phyloP scores from a whole-genome alignment of 2,113 vertebrate genomes.

The Malurus elegans region DNA sequence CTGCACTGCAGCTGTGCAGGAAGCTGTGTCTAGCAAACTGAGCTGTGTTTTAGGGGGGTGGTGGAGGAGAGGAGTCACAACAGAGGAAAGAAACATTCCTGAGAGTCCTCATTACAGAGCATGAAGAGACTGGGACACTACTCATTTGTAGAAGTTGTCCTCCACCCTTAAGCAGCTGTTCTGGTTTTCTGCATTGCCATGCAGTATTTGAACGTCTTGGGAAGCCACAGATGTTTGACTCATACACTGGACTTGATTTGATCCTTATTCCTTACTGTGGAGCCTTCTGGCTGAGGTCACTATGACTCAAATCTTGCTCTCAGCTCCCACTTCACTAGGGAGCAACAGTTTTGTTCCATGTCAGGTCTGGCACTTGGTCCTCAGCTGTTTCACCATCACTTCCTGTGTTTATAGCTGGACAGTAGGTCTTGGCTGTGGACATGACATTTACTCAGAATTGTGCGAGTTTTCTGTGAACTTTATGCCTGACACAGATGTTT shows the following conservation, averaged over 20 bases:
- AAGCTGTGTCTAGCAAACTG: not conserved
- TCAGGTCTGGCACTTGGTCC: not conserved
- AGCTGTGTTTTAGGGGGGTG: not conserved
- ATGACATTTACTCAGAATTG: not conserved
- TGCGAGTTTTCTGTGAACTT: not conserved
- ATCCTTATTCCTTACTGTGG: not conserved
- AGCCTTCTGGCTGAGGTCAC: not conserved
- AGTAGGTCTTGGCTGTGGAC: not conserved
- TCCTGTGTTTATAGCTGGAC: constrained; percentile 4
- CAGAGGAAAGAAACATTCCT: not conserved
- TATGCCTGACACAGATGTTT: not conserved
- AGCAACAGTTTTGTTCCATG: not conserved
- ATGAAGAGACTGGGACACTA: not conserved
- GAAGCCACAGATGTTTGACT: constrained; percentile 20
- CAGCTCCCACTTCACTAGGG: not conserved
- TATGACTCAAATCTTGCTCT: not conserved
- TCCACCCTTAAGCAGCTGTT: constrained; percentile 38
- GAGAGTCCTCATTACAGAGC: not conserved
- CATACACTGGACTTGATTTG: not conserved
- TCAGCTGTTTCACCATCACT: not conserved
- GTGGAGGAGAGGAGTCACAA: not conserved
- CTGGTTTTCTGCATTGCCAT: not conserved
- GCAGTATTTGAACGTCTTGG: not conserved
- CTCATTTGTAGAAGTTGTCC: not conserved
- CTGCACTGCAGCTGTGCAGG: not conserved